Evolutionary conservation across 2,797 vertebrate species (phyloP).

Genomic region (Macroramphosus scolopax): DNA sequence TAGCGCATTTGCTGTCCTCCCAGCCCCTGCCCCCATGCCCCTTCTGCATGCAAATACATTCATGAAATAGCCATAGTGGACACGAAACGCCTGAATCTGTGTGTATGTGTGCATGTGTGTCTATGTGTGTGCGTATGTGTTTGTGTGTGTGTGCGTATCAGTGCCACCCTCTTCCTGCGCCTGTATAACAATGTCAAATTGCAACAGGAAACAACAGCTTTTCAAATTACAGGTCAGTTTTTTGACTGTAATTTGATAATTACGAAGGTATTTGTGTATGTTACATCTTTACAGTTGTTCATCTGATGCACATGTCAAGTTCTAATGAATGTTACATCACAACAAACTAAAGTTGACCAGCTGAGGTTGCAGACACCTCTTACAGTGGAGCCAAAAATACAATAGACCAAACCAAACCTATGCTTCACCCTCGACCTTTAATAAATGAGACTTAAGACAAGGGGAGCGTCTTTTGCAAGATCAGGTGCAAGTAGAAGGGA

Average conservation of each 20-base stretch:
- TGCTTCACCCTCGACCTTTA: neutral
- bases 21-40: slow-evolving; percentile 56
- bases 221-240: slow-evolving; percentile 7
- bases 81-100: slow-evolving; percentile 46
- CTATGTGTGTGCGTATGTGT: slow-evolving; percentile 9
- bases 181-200: slow-evolving; percentile 35
- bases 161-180: slow-evolving; percentile 30
- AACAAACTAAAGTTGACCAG: too few relatives aligned
- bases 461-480: slow-evolving; percentile 4
- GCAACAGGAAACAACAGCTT: slow-evolving; percentile 19
- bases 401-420: neutral
- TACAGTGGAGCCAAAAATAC: too few relatives aligned
- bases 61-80: slow-evolving; percentile 76
- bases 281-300: too few relatives aligned
- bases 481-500: slow-evolving; percentile 1
- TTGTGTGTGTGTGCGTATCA: too few relatives aligned
- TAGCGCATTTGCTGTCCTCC: slow-evolving; percentile 63
- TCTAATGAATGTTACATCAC: too few relatives aligned
- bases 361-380: neutral
- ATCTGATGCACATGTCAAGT: too few relatives aligned
- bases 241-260: too few relatives aligned
- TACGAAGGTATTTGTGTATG: slow-evolving; percentile 20
- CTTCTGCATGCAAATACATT: slow-evolving; percentile 77
- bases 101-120: slow-evolving; percentile 10
- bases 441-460: neutral